A percentile compares a stretch with the other conserved stretches of the same genome.
phyloP scores from a whole-genome alignment of 2,888 invertebrate species.

The Cerceris ruficornis region DNA sequence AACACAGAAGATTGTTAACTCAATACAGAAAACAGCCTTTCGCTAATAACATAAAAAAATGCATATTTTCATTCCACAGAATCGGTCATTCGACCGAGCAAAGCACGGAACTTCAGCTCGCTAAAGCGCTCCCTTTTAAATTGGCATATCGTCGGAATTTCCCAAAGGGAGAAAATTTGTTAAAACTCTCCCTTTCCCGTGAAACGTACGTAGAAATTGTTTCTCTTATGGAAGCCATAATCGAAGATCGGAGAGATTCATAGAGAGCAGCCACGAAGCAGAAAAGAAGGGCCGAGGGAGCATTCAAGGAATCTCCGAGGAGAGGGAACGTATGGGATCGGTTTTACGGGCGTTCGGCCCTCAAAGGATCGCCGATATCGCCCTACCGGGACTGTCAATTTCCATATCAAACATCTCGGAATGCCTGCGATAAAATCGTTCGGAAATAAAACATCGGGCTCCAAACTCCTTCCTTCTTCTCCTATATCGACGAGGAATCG shows the following conservation, averaged over 20 bases:
- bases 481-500: neutral
- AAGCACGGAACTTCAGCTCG: too few relatives aligned
- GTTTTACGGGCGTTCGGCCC: conserved; percentile 54
- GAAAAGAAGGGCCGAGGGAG: conserved; percentile 10
- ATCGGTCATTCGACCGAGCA: too few relatives aligned
- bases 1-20: too few relatives aligned
- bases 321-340: conserved; percentile 32
- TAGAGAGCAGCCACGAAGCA: conserved; percentile 13
- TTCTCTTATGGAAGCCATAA: conserved; percentile 21
- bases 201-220: conserved; percentile 15
- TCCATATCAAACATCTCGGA: conserved; percentile 58
- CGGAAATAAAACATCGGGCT: conserved; percentile 52
- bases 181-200: neutral
- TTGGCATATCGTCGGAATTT: neutral
- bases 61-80: too few relatives aligned
- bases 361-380: conserved; percentile 55
- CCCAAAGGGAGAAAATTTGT: neutral
- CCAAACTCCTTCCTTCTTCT: neutral
- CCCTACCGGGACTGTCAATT: conserved; percentile 45
- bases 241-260: conserved; percentile 36
- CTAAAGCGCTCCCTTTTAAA: too few relatives aligned
- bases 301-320: conserved; percentile 26
- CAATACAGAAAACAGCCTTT: too few relatives aligned
- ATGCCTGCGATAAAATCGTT: conserved; percentile 41
- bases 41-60: too few relatives aligned